Evolutionary conservation across 2,797 vertebrate species (phyloP), one percentile per base, ranked within the genome.

Genomic region (Macroramphosus scolopax): DNA sequence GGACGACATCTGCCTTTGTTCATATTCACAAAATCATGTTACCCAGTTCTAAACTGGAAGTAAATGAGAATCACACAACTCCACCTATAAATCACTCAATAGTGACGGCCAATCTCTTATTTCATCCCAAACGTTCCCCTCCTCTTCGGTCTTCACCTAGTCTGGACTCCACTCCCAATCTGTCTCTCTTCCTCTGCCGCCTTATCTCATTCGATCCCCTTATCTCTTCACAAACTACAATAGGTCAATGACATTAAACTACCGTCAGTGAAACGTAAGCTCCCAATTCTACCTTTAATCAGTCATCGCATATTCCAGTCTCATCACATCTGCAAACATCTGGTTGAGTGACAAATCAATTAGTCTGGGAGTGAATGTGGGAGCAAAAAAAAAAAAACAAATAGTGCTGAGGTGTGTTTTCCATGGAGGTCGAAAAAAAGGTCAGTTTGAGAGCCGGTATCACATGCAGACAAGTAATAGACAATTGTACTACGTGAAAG

Each of bases 161-260:
- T 32, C 52, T 31, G 17, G 37, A 35, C 32, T 42, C 12, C 38
- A 17, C 25, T 55, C 8, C 9, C 14, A 51, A 76, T 50, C 17
- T 3, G 29, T 50, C 47, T 24, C 45, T 22, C 15, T 17, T 5
- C 16, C 3, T 45, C 34, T 30, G 18, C 20, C 35, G 41, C 50
- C 36, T 39, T 42, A 54, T 57, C 32, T 37, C 20, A 17, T 14
- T 17, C 9, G 1, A 15, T 41, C 22, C 5, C 16, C 4, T 29
- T 35, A 11, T 31, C 11, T 6, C 17, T 12, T 62, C 12, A 28
- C 32, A 15, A 52, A 48, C 43, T 52, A 51, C 76, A 81, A 66
- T 74, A 59, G 64, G 63, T 54, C 69, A 74, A 33, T 45, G 44
- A 48, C 46, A 71, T 72, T 69, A 58, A 67, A 66, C 36, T 40